Evolutionary conservation across 2,113 vertebrate species (phyloP), one percentile per base, ranked within the genome.

Genomic region (Lasiurus borealis): DNA sequence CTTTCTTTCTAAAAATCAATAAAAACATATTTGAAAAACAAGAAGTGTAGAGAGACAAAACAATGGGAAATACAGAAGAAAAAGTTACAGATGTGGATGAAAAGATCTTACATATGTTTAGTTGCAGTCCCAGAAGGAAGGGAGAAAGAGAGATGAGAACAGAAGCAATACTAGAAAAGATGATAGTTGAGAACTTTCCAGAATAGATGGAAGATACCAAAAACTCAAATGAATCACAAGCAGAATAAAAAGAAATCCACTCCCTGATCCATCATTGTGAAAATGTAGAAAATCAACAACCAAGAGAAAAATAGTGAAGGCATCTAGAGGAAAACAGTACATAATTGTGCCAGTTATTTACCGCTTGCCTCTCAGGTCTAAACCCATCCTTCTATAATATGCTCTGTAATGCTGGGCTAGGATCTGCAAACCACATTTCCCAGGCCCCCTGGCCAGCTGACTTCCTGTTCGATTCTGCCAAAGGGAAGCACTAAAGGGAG

Each of bases 131-230:
- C 68, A 66, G 68, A 85, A 75, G 72, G 72, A 54, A 29, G 80
- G 19, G 11, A 94, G 6, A 59, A 59, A 78, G 16, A 72, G n/a
- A 57, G 16, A 88, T 16, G 0, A 8, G 16, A 64, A 88, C 27
- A 88, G 66, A 93, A n/a, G 14, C 23, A n/a, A n/a, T 59, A 50
- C 62, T 76, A 73, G 44, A 89, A 90, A 78, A 73, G 71, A 86
- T 31, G 7, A 50, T n/a, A 12, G 21, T 19, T 93, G 66, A 83
- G 66, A 87, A 44, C 75, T 82, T 94, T 83, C 85, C 52, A 85
- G 89, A 92, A 77, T 1, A 29, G 59, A 34, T 83, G 46, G 57
- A 91, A 81, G 69, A 86, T 19, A 57, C n/a, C 40, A n/a, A 85
- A 50, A 93, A 54, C 10, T 71, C 40, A 64, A 71, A 88, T 31